Percentiles rank a stretch among this genome's conserved stretches.
These are phyloP conservation scores for Xylocampa areola DNA, from an alignment of 2,888 invertebrate species.

Conservation along the genomic window DNA sequence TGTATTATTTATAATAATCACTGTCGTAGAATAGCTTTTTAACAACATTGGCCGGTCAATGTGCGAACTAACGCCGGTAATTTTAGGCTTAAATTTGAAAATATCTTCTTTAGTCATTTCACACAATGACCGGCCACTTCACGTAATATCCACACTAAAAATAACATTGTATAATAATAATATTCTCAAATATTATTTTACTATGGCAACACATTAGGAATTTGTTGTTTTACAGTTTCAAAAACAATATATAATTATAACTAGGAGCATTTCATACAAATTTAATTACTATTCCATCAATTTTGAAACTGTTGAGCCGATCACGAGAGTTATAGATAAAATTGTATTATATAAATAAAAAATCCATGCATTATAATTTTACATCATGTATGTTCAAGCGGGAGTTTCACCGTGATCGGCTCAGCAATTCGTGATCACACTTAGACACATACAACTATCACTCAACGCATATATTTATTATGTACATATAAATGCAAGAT, in stretches of 20 bases:
- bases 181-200: constrained; percentile 45
- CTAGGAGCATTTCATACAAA: constrained; percentile 49
- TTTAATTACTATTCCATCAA: constrained; percentile 23
- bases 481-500: constrained; percentile 59
- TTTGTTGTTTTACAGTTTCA: constrained; percentile 45
- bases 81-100: neutral
- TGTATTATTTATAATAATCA: constrained; percentile 23
- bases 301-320: constrained; percentile 9
- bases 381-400: constrained; percentile 4
- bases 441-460: constrained; percentile 20
- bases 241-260: constrained; percentile 30
- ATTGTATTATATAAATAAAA: constrained; percentile 13
- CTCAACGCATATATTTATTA: constrained; percentile 42
- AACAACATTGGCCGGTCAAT: constrained; percentile 21
- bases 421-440: constrained; percentile 11
- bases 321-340: neutral
- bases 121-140: constrained; percentile 19
- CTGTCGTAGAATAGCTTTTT: constrained; percentile 19
- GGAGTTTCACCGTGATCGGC: constrained; percentile 4
- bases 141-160: constrained; percentile 39
- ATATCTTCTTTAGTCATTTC: neutral
- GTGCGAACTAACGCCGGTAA: constrained; percentile 1
- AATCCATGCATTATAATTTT: constrained; percentile 3
- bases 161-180: constrained; percentile 50
- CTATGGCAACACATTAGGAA: constrained; percentile 58